Evolutionary conservation across 2,888 invertebrate genomes (phyloP).

Genomic region (Alviniconcha strummeri): DNA sequence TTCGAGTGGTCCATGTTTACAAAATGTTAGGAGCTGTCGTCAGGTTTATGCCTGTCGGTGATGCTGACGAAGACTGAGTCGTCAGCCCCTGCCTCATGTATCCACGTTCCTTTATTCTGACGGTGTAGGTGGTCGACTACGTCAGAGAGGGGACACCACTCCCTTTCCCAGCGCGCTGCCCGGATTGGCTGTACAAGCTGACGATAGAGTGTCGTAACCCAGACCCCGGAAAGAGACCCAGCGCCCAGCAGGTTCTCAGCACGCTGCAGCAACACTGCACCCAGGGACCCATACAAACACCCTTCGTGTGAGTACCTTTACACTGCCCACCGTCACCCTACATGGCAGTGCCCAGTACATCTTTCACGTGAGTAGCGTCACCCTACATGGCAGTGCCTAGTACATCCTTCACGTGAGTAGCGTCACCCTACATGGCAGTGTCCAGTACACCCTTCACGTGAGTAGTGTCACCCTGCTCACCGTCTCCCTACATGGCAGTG

Average conservation of each 20-base stretch:
- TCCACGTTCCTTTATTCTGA: not conserved
- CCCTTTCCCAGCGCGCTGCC: not conserved
- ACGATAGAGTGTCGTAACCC: not conserved
- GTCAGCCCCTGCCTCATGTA: not conserved
- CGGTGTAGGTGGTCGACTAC: constrained; percentile 5
- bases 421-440: too few species aligned
- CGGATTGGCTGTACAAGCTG: constrained; percentile 21
- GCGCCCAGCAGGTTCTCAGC: not conserved
- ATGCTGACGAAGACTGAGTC: too few species aligned
- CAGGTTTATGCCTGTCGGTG: too few species aligned
- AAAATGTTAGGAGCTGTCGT: not conserved
- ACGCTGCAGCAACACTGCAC: not conserved
- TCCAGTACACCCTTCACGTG: too few species aligned
- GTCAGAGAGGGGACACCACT: not conserved
- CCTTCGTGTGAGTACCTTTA: not conserved
- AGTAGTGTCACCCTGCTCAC: too few species aligned
- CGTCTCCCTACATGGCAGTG: too few species aligned
- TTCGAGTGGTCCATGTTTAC: not conserved
- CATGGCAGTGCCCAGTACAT: too few species aligned
- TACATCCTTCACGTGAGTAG: too few species aligned
- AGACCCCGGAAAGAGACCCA: constrained; percentile 4
- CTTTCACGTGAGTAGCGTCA: too few species aligned
- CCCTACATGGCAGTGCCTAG: too few species aligned
- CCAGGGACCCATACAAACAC: not conserved
- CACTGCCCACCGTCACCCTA: too few species aligned